These are phyloP conservation scores for Drosophila antonietae DNA, from an alignment of 2,888 invertebrate genomes.

Conservation along the genomic window DNA sequence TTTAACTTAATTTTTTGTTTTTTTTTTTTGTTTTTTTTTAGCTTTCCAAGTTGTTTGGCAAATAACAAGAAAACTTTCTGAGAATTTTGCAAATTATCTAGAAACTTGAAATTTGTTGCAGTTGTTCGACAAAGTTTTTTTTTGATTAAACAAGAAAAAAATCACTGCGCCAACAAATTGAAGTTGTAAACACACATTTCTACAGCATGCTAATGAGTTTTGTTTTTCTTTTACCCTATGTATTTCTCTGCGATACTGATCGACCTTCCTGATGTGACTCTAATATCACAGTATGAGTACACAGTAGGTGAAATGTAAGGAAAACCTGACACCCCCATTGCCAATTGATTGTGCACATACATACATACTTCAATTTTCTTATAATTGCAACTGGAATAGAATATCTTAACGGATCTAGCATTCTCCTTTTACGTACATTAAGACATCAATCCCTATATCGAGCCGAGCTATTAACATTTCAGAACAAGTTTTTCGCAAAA, in stretches of 20 bases:
- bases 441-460: not conserved
- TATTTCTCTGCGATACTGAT: not conserved
- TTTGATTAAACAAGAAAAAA: slow-evolving; percentile 25
- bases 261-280: slow-evolving; percentile 6
- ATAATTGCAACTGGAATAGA: not conserved
- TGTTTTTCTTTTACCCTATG: too few relatives aligned
- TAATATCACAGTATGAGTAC: not conserved
- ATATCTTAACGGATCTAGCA: not conserved
- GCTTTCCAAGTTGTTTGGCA: slow-evolving; percentile 23
- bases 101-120: slow-evolving; percentile 16
- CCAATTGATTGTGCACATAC: not conserved
- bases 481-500: too few relatives aligned
- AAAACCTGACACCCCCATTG: not conserved
- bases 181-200: slow-evolving; percentile 1
- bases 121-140: slow-evolving; percentile 21
- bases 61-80: slow-evolving; percentile 8
- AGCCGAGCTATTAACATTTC: too few relatives aligned
- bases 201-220: slow-evolving; percentile 17
- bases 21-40: not conserved
- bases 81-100: slow-evolving; percentile 15
- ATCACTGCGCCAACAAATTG: not conserved
- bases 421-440: not conserved
- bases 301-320: not conserved
- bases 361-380: not conserved
- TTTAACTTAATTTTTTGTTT: not conserved